phyloP scores from a whole-genome alignment of 2,113 vertebrate genomes.

The Bostrychus sinensis region DNA sequence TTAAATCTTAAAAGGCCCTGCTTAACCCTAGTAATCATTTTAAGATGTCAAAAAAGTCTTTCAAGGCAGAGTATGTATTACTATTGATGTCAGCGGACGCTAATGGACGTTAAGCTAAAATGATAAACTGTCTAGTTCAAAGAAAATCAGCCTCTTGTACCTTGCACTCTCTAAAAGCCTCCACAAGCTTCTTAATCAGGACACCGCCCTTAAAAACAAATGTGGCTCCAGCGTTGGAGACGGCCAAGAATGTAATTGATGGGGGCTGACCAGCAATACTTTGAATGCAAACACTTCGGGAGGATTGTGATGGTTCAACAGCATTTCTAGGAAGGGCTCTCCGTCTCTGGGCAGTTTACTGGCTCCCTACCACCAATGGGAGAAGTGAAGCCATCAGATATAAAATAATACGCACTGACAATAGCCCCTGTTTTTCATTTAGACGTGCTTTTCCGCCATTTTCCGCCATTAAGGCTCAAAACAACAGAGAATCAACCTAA shows the following conservation, averaged over 20 bases:
- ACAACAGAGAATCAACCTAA: slow-evolving; percentile 59
- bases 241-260: slow-evolving; percentile 74
- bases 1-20: slow-evolving; percentile 52
- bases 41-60: slow-evolving; percentile 63
- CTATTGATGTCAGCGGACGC: slow-evolving; percentile 53
- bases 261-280: slow-evolving; percentile 68
- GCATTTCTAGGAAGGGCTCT: slow-evolving; percentile 66
- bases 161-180: slow-evolving; percentile 64
- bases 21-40: slow-evolving; percentile 69
- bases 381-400: slow-evolving; percentile 52
- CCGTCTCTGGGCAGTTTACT: slow-evolving; percentile 57
- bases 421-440: slow-evolving; percentile 71
- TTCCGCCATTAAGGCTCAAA: slow-evolving; percentile 65
- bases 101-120: slow-evolving; percentile 65
- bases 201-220: slow-evolving; percentile 74
- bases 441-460: slow-evolving; percentile 58
- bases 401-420: slow-evolving; percentile 68
- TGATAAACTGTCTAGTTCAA: slow-evolving; percentile 67
- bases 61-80: slow-evolving; percentile 50
- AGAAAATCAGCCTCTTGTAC: slow-evolving; percentile 51
- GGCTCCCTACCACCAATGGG: slow-evolving; percentile 45
- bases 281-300: slow-evolving; percentile 68
- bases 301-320: slow-evolving; percentile 77
- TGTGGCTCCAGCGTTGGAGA: slow-evolving; percentile 50
- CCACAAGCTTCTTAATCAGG: slow-evolving; percentile 48